Percentiles rank a stretch among this genome's conserved stretches.
phyloP scores from a whole-genome alignment of 1,140 invertebrate genomes.

The Copidosoma floridanum region DNA sequence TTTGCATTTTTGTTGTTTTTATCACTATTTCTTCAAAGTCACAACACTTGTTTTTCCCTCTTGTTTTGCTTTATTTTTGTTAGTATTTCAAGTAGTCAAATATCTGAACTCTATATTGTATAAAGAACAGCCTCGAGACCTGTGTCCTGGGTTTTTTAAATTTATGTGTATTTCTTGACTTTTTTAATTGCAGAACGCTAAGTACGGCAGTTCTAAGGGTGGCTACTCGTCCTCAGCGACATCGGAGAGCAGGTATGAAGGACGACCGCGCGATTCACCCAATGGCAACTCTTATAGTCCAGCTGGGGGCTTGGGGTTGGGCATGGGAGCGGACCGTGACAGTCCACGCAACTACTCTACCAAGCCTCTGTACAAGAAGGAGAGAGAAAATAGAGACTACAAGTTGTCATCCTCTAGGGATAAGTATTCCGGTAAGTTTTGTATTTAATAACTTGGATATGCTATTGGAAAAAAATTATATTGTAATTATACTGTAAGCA shows the following conservation, averaged over 20 bases:
- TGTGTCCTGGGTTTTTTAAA: neutral
- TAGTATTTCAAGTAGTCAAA: too few relatives aligned
- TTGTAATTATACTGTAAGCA: too few relatives aligned
- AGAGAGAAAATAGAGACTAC: slow-evolving; percentile 88
- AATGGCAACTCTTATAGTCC: slow-evolving; percentile 74
- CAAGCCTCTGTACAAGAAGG: slow-evolving; percentile 83
- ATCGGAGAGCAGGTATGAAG: slow-evolving; percentile 59
- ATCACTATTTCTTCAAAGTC: too few relatives aligned
- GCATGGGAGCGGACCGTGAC: slow-evolving; percentile 64
- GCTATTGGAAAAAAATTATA: neutral
- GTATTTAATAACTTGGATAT: neutral
- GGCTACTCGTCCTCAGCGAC: slow-evolving; percentile 60
- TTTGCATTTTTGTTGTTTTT: too few relatives aligned
- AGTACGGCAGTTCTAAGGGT: slow-evolving; percentile 71
- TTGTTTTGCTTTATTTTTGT: too few relatives aligned
- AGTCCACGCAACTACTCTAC: slow-evolving; percentile 67
- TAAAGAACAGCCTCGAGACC: neutral
- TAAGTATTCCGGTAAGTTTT: slow-evolving; percentile 72
- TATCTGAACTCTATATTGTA: too few relatives aligned
- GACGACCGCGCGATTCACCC: slow-evolving; percentile 69
- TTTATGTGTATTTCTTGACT: slow-evolving; percentile 3
- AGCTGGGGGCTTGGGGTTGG: slow-evolving; percentile 59
- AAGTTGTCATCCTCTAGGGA: slow-evolving; percentile 75
- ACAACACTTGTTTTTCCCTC: too few relatives aligned
- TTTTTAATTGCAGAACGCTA: slow-evolving; percentile 65